Conservation (phyloP, 2,888 invertebrate species). For the Plusia festucae region DNA sequence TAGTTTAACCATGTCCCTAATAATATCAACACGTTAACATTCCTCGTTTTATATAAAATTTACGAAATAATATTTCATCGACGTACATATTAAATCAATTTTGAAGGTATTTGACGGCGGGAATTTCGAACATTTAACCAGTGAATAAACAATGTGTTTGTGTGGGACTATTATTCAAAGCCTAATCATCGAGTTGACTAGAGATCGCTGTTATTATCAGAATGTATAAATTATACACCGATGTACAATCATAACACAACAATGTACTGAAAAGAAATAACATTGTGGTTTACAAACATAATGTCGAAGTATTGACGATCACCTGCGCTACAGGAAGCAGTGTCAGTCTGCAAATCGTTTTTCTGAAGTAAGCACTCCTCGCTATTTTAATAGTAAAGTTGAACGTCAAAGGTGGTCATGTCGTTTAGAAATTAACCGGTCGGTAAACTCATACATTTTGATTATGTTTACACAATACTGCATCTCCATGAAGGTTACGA, state of each 20-base stretch:
- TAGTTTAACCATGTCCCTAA: slow-evolving; percentile 1
- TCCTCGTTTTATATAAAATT: not conserved
- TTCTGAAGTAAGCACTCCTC: slow-evolving; percentile 64
- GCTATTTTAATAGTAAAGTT: slow-evolving; percentile 12
- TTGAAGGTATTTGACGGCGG: slow-evolving; percentile 2
- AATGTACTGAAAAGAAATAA: slow-evolving; percentile 69
- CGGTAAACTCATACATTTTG: not conserved
- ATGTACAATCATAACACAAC: slow-evolving; percentile 68
- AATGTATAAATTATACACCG: slow-evolving; percentile 55
- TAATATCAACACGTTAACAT: slow-evolving; percentile 5
- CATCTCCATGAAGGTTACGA: not conserved
- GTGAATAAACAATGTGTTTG: slow-evolving; percentile 36
- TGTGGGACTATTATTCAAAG: slow-evolving; percentile 19
- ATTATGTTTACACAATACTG: slow-evolving; percentile 18
- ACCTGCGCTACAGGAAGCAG: slow-evolving; percentile 53
- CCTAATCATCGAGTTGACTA: slow-evolving; percentile 33
- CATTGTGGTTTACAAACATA: slow-evolving; percentile 82
- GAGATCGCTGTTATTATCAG: slow-evolving; percentile 47
- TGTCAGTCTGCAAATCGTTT: slow-evolving; percentile 71
- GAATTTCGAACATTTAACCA: slow-evolving; percentile 29
- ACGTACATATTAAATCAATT: not conserved
- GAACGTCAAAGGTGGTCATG: not conserved
- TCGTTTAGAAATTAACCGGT: slow-evolving; percentile 3
- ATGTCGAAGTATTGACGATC: slow-evolving; percentile 67
- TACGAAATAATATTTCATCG: not conserved